Conservation (phyloP, 2,888 invertebrate genomes). For the Ptychoptera albimana region DNA sequence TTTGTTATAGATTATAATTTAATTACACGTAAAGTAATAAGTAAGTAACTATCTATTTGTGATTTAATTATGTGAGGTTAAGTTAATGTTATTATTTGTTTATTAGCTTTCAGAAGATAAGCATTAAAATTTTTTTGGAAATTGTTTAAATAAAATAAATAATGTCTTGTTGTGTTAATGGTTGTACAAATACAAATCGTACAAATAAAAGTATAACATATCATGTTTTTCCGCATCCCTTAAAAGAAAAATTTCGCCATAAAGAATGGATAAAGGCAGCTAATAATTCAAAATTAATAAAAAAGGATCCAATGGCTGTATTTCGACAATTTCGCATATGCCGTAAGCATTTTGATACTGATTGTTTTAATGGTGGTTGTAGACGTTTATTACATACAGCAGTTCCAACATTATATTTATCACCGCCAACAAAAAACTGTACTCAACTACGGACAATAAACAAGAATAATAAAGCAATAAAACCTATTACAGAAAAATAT, state of each 20-base stretch:
- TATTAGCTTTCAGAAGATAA: too few species aligned
- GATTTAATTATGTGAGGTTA: too few species aligned
- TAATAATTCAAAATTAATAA: slow-evolving; percentile 2
- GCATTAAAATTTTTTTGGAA: too few species aligned
- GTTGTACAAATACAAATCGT: slow-evolving; percentile 1
- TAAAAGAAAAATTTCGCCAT: neutral
- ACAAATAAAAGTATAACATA: slow-evolving; percentile 1
- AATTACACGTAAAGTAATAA: too few species aligned
- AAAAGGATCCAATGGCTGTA: neutral
- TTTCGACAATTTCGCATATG: slow-evolving; percentile 5
- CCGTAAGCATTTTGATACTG: slow-evolving; percentile 6
- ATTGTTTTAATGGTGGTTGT: slow-evolving; percentile 7
- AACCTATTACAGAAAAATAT: too few species aligned
- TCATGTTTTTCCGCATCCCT: slow-evolving; percentile 8
- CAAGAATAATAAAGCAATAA: too few species aligned
- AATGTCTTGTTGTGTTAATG: slow-evolving; percentile 2
- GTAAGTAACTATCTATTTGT: too few species aligned
- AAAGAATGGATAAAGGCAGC: neutral
- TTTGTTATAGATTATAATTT: too few species aligned
- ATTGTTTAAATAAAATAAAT: neutral
- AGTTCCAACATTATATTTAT: neutral
- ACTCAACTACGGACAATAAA: too few species aligned
- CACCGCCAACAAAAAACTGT: too few species aligned
- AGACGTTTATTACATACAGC: slow-evolving; percentile 1
- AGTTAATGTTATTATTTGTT: too few species aligned